Conservation (phyloP, 2,797 vertebrate species). For the Karalla daura region DNA sequence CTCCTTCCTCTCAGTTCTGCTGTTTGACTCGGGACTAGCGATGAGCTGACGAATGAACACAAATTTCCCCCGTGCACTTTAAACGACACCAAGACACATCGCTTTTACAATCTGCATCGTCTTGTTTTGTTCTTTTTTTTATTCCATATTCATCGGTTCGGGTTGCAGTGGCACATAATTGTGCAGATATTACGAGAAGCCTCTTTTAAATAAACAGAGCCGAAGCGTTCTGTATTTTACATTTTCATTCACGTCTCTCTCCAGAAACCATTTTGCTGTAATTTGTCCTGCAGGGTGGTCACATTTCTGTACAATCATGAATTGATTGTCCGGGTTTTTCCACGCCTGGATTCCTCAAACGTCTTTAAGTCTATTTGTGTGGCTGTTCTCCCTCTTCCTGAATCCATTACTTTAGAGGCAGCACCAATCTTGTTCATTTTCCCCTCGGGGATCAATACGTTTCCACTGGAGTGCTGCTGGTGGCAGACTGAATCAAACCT, state of each 20-base stretch:
- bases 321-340: background rate
- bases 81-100: too few species aligned
- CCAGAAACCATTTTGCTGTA: too few species aligned
- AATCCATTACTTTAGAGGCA: background rate
- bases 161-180: too few species aligned
- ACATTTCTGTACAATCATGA: background rate
- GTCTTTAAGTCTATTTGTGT: background rate
- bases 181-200: too few species aligned
- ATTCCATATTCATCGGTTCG: too few species aligned
- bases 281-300: background rate
- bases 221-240: too few species aligned
- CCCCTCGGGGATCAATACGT: constrained; percentile 18
- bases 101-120: too few species aligned
- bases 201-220: too few species aligned
- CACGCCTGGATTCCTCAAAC: background rate
- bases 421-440: background rate
- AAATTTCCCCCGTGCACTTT: too few species aligned
- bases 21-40: background rate
- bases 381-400: background rate
- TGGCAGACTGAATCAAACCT: constrained; percentile 2
- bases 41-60: too few species aligned
- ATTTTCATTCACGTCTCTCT: too few species aligned
- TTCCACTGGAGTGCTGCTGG: background rate
- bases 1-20: background rate
- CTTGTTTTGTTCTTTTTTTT: too few species aligned